These are phyloP conservation scores for Caenorhabditis wallacei DNA, from an alignment of 2,888 invertebrate species.

Conservation along the genomic window DNA sequence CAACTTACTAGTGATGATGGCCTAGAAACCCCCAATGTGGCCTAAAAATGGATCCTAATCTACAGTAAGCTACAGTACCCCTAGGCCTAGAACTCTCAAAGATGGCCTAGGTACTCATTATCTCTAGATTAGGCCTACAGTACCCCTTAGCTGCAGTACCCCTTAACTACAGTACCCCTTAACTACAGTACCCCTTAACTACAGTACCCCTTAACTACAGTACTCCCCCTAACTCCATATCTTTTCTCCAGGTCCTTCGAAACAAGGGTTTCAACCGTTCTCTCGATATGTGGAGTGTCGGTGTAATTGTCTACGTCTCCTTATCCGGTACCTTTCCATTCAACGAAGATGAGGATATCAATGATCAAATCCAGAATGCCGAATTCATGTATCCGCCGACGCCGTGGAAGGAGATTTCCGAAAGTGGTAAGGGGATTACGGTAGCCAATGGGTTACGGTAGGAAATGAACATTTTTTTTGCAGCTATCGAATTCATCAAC, in stretches of 20 bases:
- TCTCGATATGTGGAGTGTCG: constrained; percentile 99
- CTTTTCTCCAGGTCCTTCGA: constrained; percentile 95
- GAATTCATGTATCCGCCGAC: constrained; percentile 99
- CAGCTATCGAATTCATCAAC: constrained; percentile 98
- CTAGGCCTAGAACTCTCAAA: too few relatives aligned
- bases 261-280: constrained; percentile 99
- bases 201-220: neutral
- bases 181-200: too few relatives aligned
- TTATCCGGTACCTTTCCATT: constrained; percentile 99
- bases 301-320: constrained; percentile 96
- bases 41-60: too few relatives aligned
- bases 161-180: too few relatives aligned
- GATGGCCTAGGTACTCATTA: too few relatives aligned
- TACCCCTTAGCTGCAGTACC: too few relatives aligned
- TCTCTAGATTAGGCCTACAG: too few relatives aligned
- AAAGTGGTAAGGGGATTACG: constrained; percentile 61
- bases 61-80: too few relatives aligned
- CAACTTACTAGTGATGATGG: too few relatives aligned
- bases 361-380: constrained; percentile 99
- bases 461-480: constrained; percentile 81
- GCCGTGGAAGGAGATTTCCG: constrained; percentile 89
- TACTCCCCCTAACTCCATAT: constrained; percentile 83
- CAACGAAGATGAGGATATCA: constrained; percentile 99
- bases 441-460: too few relatives aligned
- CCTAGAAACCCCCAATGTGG: too few relatives aligned